A percentile compares a stretch with the other conserved stretches of the same genome.
phyloP scores from a whole-genome alignment of 2,888 invertebrate genomes.

The Polymixis lichenea region DNA sequence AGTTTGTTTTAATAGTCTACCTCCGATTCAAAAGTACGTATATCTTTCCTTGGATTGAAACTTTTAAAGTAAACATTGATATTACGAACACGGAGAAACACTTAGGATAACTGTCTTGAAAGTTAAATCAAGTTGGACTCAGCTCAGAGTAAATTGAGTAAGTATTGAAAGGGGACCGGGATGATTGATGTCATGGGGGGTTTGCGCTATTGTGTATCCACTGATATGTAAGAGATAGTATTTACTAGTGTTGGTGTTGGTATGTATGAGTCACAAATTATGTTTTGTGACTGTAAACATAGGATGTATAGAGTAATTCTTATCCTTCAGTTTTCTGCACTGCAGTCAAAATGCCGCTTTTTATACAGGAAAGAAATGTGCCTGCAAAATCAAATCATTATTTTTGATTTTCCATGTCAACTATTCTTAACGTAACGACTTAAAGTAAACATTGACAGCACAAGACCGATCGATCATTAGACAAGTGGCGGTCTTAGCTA shows the following conservation, averaged over 20 bases:
- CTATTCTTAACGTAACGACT: not conserved
- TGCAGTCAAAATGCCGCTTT: not conserved
- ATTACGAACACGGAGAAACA: slow-evolving; percentile 52
- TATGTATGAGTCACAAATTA: not conserved
- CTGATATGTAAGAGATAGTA: not conserved
- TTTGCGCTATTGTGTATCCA: slow-evolving; percentile 35
- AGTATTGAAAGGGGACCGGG: slow-evolving; percentile 50
- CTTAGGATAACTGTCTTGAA: slow-evolving; percentile 61
- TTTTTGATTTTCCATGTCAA: not conserved
- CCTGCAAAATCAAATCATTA: not conserved
- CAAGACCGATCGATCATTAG: not conserved
- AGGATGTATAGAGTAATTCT: not conserved
- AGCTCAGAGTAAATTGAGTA: slow-evolving; percentile 30
- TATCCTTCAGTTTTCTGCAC: not conserved
- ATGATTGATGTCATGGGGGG: slow-evolving; percentile 50
- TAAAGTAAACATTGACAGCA: not conserved
- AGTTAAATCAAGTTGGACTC: slow-evolving; percentile 57
- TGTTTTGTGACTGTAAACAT: not conserved
- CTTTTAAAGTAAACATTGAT: slow-evolving; percentile 55
- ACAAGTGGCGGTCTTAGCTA: not conserved
- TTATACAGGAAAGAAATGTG: not conserved
- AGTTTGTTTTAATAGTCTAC: not conserved
- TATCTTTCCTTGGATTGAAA: slow-evolving; percentile 20
- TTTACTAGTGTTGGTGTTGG: not conserved
- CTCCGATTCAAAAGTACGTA: not conserved